Conservation (phyloP, 2,888 invertebrate species). For the Eupeodes luniger region DNA sequence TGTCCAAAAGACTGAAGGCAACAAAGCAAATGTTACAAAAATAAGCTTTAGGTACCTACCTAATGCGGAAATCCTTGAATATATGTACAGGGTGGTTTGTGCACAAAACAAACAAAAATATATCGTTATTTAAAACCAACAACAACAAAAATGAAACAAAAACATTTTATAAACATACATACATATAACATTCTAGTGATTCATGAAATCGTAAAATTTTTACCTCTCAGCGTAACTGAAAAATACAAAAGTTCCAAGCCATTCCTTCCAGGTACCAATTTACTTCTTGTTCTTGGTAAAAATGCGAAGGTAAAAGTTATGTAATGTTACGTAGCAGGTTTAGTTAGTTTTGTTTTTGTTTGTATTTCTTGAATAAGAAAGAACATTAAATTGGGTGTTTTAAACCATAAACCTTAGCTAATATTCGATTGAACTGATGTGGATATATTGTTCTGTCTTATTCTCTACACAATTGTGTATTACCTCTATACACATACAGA, state of each 20-base stretch:
- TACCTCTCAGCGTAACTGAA: conserved; percentile 9
- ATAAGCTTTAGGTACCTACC: background rate
- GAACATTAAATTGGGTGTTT: conserved; percentile 24
- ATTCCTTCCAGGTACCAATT: conserved; percentile 5
- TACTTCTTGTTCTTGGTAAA: background rate
- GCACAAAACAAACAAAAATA: conserved; percentile 3
- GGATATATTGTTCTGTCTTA: background rate
- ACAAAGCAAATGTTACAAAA: conserved; percentile 1
- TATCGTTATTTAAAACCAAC: background rate
- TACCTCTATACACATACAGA: background rate
- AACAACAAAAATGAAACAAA: conserved; percentile 17
- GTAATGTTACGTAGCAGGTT: background rate
- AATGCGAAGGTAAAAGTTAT: conserved; percentile 25
- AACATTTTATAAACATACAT: conserved; percentile 33
- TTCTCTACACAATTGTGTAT: background rate
- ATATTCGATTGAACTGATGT: background rate
- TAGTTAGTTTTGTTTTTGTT: background rate
- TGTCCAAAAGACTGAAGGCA: background rate
- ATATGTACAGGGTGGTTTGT: background rate
- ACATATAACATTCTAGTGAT: conserved; percentile 39
- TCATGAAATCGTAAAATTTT: conserved; percentile 67
- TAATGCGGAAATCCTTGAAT: conserved; percentile 6
- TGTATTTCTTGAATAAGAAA: background rate
- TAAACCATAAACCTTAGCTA: background rate
- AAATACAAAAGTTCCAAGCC: background rate